Evolutionary conservation across 2,113 vertebrate species (phyloP), one percentile per base, ranked within the genome.

Genomic region (Cairina moschata): DNA sequence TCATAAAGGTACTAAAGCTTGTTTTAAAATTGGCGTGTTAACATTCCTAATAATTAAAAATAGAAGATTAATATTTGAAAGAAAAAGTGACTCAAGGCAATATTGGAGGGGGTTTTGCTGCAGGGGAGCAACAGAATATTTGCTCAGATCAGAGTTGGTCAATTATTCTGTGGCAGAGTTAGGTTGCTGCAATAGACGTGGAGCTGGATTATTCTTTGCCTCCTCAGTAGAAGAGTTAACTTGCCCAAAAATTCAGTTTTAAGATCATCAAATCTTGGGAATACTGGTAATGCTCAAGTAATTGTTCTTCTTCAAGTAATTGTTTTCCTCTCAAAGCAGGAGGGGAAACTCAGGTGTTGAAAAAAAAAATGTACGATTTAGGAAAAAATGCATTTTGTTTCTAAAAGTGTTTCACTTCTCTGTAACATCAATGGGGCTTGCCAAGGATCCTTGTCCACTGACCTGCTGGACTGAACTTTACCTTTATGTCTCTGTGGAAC

Each of bases 1-100:
- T 79, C 42, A 60, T 71, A 89, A 78, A 78, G 46, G 46, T 4
- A 44, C 16, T 40, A 79, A 75, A 34, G 31, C 9, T 32, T 75
- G 22, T 79, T 46, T 46, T 48, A 38, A 82, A 82, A 69, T 23
- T 34, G 83, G 22, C 56, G 28, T 8, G 85, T 83, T 86, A 83
- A 66, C 86, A 77, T 77, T 88, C 16, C n/a, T 86, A 83, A 20
- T 90, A 90, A 83, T 74, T 90, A 86, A 93, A 95, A 79, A 2
- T 8, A 83, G 72, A 76, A 73, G 16, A 66, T 36, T 1, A 94
- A 40, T 63, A 46, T 74, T 84, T 67, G 15, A 48, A 93, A 56
- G 3, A 86, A 86, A 88, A 55, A 28, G 17, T 17, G 1, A 48
- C 68, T 76, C n/a, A 54, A 76, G 58, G 56, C 20, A 65, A 15